phyloP scores from a whole-genome alignment of 1,140 invertebrate genomes.

The Asobara japonica region DNA sequence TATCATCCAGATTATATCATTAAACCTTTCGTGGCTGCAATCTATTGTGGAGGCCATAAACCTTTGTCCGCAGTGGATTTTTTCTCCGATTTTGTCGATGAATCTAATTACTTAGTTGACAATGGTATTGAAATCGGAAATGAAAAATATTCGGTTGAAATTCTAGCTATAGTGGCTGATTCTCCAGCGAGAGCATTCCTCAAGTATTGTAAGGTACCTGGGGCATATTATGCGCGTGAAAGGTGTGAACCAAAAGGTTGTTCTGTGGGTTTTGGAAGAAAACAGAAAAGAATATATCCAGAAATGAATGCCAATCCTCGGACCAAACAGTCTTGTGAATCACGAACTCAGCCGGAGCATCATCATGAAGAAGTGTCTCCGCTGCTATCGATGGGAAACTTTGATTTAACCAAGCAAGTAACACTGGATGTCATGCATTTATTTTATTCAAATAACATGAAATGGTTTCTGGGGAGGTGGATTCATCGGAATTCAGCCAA shows the following conservation, averaged over 20 bases:
- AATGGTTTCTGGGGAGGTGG: conserved; percentile 31
- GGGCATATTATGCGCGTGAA: conserved; percentile 35
- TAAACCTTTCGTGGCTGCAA: conserved; percentile 27
- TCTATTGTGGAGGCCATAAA: conserved; percentile 32
- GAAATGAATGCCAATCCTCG: conserved; percentile 22
- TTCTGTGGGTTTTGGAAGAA: not conserved
- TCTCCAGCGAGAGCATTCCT: conserved; percentile 31
- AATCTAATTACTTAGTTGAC: conserved; percentile 13
- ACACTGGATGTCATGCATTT: conserved; percentile 39
- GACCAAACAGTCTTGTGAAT: conserved; percentile 27
- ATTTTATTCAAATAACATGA: conserved; percentile 30
- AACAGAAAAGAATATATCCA: conserved; percentile 27
- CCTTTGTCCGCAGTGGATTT: conserved; percentile 18
- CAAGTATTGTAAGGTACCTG: conserved; percentile 30
- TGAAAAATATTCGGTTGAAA: conserved; percentile 18
- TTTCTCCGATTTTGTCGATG: conserved; percentile 22
- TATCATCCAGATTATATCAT: conserved; percentile 18
- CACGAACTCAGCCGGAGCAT: conserved; percentile 28
- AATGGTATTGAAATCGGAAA: conserved; percentile 5
- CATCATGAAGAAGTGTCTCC: conserved; percentile 25
- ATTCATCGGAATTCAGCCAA: conserved; percentile 10
- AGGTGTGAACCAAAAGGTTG: conserved; percentile 33
- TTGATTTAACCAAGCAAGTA: conserved; percentile 29
- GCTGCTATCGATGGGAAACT: conserved; percentile 27
- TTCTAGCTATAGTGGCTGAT: conserved; percentile 29